phyloP scores from a whole-genome alignment of 2,797 vertebrate species.

The Nannoperca australis region DNA sequence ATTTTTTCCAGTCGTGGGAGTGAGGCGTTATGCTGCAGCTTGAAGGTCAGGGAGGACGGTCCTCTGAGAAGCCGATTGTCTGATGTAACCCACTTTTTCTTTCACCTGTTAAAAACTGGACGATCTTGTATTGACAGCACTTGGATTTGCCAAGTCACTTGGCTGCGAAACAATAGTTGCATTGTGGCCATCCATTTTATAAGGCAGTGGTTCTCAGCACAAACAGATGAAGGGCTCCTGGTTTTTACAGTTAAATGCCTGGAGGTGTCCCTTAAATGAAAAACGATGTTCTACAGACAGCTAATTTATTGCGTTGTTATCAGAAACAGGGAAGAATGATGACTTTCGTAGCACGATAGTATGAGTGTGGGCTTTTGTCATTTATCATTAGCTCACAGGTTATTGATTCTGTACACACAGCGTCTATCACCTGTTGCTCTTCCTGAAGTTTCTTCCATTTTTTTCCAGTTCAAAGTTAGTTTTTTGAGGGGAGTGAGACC shows the following conservation, averaged over 20 bases:
- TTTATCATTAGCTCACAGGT: background rate
- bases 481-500: no score
- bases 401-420: background rate
- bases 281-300: background rate
- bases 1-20: background rate
- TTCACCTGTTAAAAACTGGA: background rate
- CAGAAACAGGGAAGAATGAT: background rate
- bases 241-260: background rate
- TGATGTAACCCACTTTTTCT: conserved; percentile 27
- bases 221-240: background rate
- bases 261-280: conserved; percentile 2
- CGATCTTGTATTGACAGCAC: background rate
- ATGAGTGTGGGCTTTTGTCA: background rate
- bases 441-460: no score
- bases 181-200: background rate
- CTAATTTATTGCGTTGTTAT: background rate
- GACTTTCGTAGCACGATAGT: background rate
- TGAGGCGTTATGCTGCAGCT: background rate
- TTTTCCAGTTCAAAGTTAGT: no score
- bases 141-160: background rate
- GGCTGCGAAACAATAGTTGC: conserved; percentile 29
- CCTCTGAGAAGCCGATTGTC: background rate
- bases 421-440: no score
- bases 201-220: background rate
- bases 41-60: conserved; percentile 9